A percentile compares a stretch with the other conserved stretches of the same genome.
Evolutionary conservation across 2,113 vertebrate species (phyloP).

Genomic region (Hipposideros armiger): DNA sequence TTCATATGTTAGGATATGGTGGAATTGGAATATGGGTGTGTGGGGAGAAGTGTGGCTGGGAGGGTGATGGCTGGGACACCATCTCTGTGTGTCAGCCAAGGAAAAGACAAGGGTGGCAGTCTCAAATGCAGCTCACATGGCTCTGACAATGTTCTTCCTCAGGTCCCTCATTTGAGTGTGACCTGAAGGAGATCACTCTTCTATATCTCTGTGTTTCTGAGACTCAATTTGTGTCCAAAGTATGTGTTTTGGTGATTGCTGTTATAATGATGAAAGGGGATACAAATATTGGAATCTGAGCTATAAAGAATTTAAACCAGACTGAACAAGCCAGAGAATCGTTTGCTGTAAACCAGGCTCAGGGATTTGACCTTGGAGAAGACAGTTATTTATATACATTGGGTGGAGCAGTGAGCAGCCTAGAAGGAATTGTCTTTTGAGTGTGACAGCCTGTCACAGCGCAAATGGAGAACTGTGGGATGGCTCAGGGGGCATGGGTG

Average conservation of each 20-base stretch:
- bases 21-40: background rate
- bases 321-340: background rate
- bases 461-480: background rate
- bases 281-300: background rate
- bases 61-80: background rate
- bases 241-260: background rate
- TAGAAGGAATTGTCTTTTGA: background rate
- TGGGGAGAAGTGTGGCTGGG: background rate
- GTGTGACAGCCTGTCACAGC: rapidly evolving
- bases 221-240: background rate
- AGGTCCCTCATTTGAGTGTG: rapidly evolving
- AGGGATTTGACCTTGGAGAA: background rate
- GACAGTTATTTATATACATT: too few relatives aligned
- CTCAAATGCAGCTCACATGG: rapidly evolving
- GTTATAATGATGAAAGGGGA: background rate
- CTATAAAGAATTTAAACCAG: background rate
- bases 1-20: background rate
- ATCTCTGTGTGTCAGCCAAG: background rate
- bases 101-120: background rate
- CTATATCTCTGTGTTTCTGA: background rate
- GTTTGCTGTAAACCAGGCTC: too few relatives aligned
- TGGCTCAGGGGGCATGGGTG: rapidly evolving
- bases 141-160: background rate
- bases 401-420: background rate
- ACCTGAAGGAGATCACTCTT: background rate